Evolutionary conservation across 2,888 invertebrate genomes (phyloP).

Genomic region (Eilema depressum): DNA sequence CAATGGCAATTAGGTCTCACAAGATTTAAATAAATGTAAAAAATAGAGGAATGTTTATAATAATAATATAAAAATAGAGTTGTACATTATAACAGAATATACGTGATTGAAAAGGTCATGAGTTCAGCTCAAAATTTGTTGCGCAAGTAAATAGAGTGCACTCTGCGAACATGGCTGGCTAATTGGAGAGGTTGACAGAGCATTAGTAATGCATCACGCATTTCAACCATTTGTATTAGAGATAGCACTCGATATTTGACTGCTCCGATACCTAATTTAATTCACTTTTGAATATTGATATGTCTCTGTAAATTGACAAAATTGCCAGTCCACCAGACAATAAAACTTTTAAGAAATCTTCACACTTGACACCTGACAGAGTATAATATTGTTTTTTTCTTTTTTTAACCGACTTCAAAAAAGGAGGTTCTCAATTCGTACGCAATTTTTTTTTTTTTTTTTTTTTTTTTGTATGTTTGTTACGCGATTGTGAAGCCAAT

Average conservation of each 20-base stretch:
- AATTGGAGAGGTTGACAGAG: constrained; percentile 50
- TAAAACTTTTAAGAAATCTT: background rate
- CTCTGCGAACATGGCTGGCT: constrained; percentile 28
- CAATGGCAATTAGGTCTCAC: no score
- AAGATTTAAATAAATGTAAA: no score
- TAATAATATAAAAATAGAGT: no score
- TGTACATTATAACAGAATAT: background rate
- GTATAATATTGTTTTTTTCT: no score
- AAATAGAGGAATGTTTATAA: no score
- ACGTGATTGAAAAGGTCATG: constrained; percentile 27
- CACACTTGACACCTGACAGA: no score
- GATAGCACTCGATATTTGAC: constrained; percentile 28
- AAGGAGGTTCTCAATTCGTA: no score
- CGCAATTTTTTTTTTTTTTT: no score
- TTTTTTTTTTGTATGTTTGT: no score
- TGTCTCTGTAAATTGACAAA: background rate
- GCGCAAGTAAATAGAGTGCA: constrained; percentile 35
- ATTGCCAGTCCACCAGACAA: background rate
- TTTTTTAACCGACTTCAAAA: no score
- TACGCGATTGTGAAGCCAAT: no score
- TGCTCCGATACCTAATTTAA: background rate
- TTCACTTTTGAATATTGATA: background rate
- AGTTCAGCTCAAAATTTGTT: constrained; percentile 33
- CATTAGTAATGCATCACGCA: constrained; percentile 50
- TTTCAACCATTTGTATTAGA: constrained; percentile 29